Percentiles rank a stretch among this genome's conserved stretches.
These are phyloP conservation scores for Pelobates cultripes DNA, from an alignment of 2,797 vertebrate species.

Conservation along the genomic window DNA sequence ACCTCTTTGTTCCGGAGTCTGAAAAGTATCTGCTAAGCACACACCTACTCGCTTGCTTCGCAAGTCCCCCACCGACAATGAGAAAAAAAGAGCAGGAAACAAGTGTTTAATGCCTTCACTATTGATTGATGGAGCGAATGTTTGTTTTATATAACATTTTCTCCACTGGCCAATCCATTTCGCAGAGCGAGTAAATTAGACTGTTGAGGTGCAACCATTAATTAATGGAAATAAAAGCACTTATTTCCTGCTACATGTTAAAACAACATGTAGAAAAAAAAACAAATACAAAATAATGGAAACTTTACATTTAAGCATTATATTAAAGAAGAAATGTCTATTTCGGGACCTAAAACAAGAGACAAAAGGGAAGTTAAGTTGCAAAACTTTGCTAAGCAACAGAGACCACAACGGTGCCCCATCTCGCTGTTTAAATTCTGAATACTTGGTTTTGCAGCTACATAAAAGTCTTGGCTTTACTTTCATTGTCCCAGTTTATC, in stretches of 20 bases:
- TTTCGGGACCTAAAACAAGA: background rate
- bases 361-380: background rate
- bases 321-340: background rate
- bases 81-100: background rate
- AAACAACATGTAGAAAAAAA: background rate
- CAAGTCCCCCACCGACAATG: slow-evolving; percentile 28
- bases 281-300: background rate
- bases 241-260: background rate
- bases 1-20: slow-evolving; percentile 41
- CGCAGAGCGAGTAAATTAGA: slow-evolving; percentile 17
- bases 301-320: background rate
- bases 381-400: slow-evolving; percentile 28
- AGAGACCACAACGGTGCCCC: background rate
- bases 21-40: slow-evolving; percentile 32
- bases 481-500: background rate
- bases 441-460: background rate
- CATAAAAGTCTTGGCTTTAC: background rate
- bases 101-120: slow-evolving; percentile 11
- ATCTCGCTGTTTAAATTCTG: background rate
- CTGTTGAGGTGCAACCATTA: slow-evolving; percentile 22
- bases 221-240: slow-evolving; percentile 14
- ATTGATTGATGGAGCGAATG: slow-evolving; percentile 45
- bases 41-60: slow-evolving; percentile 32
- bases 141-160: slow-evolving; percentile 4
- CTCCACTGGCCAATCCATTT: background rate